These are phyloP conservation scores for Eurypyga helias DNA, from an alignment of 2,113 vertebrate species.

Conservation along the genomic window DNA sequence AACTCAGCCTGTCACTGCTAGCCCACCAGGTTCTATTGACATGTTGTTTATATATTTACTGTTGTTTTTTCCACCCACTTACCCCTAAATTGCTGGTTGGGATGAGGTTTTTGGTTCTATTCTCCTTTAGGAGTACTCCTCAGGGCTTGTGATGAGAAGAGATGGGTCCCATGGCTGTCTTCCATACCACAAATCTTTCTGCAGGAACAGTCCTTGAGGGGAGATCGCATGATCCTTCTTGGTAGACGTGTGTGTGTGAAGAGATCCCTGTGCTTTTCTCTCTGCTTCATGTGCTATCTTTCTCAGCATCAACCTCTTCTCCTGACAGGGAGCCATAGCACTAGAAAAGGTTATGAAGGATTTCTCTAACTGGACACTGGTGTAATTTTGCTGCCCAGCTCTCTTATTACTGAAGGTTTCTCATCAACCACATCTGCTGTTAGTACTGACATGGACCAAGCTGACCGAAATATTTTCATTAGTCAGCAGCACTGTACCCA, in stretches of 20 bases:
- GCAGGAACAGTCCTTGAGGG: background rate
- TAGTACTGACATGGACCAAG: background rate
- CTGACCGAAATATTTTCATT: background rate
- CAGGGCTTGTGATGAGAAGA: background rate
- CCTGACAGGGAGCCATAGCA: background rate
- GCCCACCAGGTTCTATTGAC: background rate
- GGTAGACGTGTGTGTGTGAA: background rate
- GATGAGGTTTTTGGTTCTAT: background rate
- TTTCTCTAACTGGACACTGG: background rate
- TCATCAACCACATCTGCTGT: background rate
- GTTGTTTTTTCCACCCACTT: background rate
- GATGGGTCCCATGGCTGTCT: background rate
- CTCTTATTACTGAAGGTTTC: background rate
- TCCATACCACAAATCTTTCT: background rate
- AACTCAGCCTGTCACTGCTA: background rate
- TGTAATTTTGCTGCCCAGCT: background rate
- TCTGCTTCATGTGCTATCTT: background rate
- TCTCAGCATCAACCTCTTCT: background rate
- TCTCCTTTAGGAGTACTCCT: background rate
- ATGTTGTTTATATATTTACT: background rate
- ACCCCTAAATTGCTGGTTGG: background rate
- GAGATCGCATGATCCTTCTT: background rate
- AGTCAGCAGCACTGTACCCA: background rate
- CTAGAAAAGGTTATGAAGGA: background rate
- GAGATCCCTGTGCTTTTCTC: background rate